These are phyloP conservation scores for Macaria notata DNA, from an alignment of 2,888 invertebrate genomes.

Conservation along the genomic window DNA sequence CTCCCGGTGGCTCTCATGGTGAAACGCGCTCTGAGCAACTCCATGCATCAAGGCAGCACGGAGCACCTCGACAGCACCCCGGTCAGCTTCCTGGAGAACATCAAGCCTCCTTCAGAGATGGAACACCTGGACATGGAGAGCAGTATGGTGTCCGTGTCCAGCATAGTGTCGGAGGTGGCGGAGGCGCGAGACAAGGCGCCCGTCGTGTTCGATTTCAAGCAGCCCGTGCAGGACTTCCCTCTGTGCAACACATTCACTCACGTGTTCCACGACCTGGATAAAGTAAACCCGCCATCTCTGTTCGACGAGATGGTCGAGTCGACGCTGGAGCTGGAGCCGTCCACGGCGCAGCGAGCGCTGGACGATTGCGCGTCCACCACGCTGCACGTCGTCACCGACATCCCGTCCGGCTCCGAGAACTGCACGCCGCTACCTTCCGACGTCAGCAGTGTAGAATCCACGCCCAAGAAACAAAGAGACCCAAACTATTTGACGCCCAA, in stretches of 20 bases:
- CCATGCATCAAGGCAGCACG: constrained; percentile 77
- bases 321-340: constrained; percentile 74
- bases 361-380: constrained; percentile 83
- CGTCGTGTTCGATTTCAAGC: constrained; percentile 82
- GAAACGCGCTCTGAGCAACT: constrained; percentile 85
- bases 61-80: constrained; percentile 84
- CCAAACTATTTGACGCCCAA: constrained; percentile 86
- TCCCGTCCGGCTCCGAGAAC: constrained; percentile 79
- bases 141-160: constrained; percentile 92
- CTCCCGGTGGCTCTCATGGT: constrained; percentile 88
- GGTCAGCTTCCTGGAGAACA: constrained; percentile 87
- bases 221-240: constrained; percentile 78
- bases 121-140: constrained; percentile 90
- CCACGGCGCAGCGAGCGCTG: constrained; percentile 81
- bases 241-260: constrained; percentile 64
- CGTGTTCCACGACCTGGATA: constrained; percentile 84
- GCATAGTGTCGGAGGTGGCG: constrained; percentile 90
- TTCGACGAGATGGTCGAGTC: constrained; percentile 87
- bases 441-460: constrained; percentile 88
- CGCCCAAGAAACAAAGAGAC: constrained; percentile 84
- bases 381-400: constrained; percentile 80
- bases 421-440: constrained; percentile 87
- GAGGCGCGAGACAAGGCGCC: constrained; percentile 77
- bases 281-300: constrained; percentile 87
- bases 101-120: constrained; percentile 92